Base-by-base conservation (phyloP, 2,888 invertebrate species). In the Cinara cedri region DNA sequence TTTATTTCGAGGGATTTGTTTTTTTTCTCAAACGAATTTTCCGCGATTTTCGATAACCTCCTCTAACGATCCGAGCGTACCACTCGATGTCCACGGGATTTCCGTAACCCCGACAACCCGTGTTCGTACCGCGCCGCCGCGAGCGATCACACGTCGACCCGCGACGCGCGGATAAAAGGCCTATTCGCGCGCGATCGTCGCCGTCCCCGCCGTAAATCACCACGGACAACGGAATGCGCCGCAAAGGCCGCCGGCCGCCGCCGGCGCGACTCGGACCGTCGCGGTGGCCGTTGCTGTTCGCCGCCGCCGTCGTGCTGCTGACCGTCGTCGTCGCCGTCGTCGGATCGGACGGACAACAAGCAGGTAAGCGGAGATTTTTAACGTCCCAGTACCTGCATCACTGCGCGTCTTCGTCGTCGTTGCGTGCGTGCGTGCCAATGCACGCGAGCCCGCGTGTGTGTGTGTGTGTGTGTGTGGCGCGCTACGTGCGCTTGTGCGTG, bases 331-430 rank as follows among this genome's bases (percentile, higher is more conserved):
- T 34, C 42, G 2, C 42, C 21, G 42, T 55, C 55, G 71, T 55
- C 11, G 55, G 13, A 34, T n/a, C 68, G 19, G n/a, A 68, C 66
- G 66, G 42, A 16, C 65, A 49, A 44, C 74, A 75, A 24, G 11
- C 74, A 75, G 74, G 74, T 75, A 65, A 75, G 57, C 8, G 9
- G 74, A 75, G 63, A 75, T 44, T 63, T 74, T 74, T 75, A 16
- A 75, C 74, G 63, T 42, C 16, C 54, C 54, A 42, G 21, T 42
- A 75, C 74, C 51, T 63, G 74, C 74, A 75, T 65, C 74, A 75
- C 74, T 75, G 74, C 34, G 34, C 34, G 34, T 49, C 60, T 62
- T 8, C 24, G 46, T 11, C 26, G n/a, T n/a, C n/a, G n/a, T n/a
- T n/a, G 60, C n/a, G n/a, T 9, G 16, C n/a, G 34, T n/a, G n/a